Evolutionary conservation across 2,113 vertebrate genomes (phyloP).

Genomic region (Panthera tigris): DNA sequence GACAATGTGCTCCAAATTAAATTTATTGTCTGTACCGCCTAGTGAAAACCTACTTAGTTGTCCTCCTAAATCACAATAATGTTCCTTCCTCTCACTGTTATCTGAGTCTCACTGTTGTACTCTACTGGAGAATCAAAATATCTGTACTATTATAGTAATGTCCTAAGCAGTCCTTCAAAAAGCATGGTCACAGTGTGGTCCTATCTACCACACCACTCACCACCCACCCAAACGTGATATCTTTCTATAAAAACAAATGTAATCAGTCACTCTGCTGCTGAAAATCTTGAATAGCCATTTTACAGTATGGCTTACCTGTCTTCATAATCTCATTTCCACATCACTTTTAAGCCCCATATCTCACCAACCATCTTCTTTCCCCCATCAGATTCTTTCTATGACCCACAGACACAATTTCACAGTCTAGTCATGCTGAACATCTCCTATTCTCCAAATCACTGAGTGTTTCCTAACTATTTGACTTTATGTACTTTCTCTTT

Average conservation of each 20-base stretch:
- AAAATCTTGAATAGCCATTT: background rate
- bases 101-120: background rate
- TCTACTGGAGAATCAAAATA: background rate
- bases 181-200: background rate
- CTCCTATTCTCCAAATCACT: background rate
- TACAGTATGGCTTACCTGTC: background rate
- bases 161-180: background rate
- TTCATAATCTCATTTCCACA: background rate
- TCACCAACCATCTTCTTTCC: fast-evolving
- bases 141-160: background rate
- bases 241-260: background rate
- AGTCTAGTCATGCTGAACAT: background rate
- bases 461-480: background rate
- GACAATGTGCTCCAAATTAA: background rate
- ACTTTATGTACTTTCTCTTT: background rate
- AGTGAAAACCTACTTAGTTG: background rate
- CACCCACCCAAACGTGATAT: background rate
- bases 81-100: background rate
- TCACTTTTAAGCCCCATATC: background rate
- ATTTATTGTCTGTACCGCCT: background rate
- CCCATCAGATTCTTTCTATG: background rate
- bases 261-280: background rate
- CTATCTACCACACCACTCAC: background rate
- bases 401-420: background rate
- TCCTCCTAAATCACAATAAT: background rate